These are phyloP conservation scores for Panthera leo DNA, from an alignment of 2,113 vertebrate species.

Conservation along the genomic window DNA sequence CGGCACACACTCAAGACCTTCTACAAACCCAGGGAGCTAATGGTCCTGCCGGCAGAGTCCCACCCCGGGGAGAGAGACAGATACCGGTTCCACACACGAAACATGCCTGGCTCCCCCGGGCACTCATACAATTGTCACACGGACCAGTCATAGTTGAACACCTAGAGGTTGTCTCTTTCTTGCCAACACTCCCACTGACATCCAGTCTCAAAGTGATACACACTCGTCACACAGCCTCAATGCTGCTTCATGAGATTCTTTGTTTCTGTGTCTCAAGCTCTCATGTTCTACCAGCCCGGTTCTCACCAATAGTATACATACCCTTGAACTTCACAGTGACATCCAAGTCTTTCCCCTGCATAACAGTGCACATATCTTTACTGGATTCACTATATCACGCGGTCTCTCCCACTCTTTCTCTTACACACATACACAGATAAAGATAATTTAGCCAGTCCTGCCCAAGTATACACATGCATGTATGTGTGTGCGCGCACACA, in stretches of 20 bases:
- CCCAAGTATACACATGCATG: not conserved
- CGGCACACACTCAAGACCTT: not conserved
- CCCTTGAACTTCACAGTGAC: not conserved
- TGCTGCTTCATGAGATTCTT: not conserved
- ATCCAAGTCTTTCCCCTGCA: not conserved
- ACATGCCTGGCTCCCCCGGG: not conserved
- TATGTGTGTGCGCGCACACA: rapidly evolving
- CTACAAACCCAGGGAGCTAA: not conserved
- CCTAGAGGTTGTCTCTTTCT: not conserved
- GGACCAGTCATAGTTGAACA: not conserved
- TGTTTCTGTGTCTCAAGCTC: slow-evolving; percentile 34
- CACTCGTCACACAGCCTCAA: not conserved
- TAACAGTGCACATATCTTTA: not conserved
- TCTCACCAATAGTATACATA: not conserved
- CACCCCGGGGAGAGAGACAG: not conserved
- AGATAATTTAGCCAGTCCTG: not conserved
- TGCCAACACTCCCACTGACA: not conserved
- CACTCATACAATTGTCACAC: not conserved
- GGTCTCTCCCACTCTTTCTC: not conserved
- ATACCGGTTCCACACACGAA: not conserved
- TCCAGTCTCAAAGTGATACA: not conserved
- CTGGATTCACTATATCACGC: not conserved
- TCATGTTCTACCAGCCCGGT: not conserved
- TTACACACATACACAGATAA: not conserved
- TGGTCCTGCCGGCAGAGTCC: not conserved